A percentile compares a stretch with the other conserved stretches of the same genome.
Evolutionary conservation across 1,140 invertebrate species (phyloP).

Genomic region (Andricus grossulariae): DNA sequence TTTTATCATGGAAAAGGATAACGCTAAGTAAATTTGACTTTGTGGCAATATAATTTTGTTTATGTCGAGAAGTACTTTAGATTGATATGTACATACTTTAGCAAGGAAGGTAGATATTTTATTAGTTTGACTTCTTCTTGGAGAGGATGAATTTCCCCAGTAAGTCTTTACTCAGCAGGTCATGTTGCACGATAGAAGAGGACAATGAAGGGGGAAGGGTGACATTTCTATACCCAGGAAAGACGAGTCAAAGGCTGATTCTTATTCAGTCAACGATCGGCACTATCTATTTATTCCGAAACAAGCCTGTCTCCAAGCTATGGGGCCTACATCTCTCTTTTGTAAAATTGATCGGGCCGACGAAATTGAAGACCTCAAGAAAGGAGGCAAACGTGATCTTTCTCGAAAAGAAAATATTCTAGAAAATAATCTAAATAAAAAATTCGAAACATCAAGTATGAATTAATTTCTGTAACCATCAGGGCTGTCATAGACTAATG

Average conservation of each 20-base stretch:
- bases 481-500: too few species aligned
- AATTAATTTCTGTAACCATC: background rate
- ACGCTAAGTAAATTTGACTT: background rate
- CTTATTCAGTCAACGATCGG: conserved; percentile 68
- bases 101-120: background rate
- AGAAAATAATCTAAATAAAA: conserved; percentile 31
- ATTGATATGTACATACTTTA: background rate
- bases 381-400: conserved; percentile 41
- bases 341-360: conserved; percentile 66
- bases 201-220: conserved; percentile 39
- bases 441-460: background rate
- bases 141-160: background rate
- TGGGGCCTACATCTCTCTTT: conserved; percentile 54
- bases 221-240: conserved; percentile 65
- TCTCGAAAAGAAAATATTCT: conserved; percentile 19
- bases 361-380: conserved; percentile 48
- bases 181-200: background rate
- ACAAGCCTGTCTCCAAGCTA: conserved; percentile 63
- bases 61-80: background rate
- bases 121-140: background rate
- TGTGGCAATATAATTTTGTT: background rate
- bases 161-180: conserved; percentile 27
- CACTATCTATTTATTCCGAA: conserved; percentile 73
- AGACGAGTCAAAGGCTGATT: conserved; percentile 63
- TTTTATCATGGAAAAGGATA: too few species aligned